phyloP scores from a whole-genome alignment of 2,113 vertebrate genomes.

The Candoia aspera region DNA sequence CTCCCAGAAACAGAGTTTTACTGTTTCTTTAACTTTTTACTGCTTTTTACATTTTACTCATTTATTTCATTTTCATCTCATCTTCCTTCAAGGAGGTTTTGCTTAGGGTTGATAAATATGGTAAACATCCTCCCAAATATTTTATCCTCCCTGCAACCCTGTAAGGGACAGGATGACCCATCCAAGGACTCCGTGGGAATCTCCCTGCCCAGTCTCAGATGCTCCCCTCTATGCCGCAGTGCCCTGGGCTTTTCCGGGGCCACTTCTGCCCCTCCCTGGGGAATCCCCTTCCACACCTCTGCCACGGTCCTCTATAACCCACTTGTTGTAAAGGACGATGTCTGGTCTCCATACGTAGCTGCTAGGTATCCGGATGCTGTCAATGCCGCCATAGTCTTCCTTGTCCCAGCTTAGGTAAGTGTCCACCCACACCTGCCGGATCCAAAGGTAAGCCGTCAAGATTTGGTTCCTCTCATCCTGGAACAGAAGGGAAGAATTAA shows the following conservation, averaged over 20 bases:
- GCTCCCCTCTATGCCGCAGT: accelerated
- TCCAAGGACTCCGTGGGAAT: neutral
- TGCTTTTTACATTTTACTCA: too few species aligned
- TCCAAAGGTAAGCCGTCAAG: slow-evolving; percentile 86
- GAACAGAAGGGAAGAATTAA: neutral
- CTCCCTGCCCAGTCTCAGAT: neutral
- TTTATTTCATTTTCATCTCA: neutral
- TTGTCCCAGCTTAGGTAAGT: slow-evolving; percentile 85
- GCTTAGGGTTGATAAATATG: neutral
- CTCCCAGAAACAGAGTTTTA: neutral
- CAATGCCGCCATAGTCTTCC: slow-evolving; percentile 84
- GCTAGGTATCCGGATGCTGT: slow-evolving; percentile 89
- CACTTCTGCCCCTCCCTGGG: neutral
- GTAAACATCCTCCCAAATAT: too few species aligned
- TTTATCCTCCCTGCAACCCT: neutral
- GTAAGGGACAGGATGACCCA: neutral
- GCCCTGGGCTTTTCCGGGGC: neutral
- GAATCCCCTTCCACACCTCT: accelerated
- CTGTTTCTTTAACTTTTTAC: too few species aligned
- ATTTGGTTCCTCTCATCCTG: slow-evolving; percentile 83
- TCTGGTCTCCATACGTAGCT: slow-evolving; percentile 91
- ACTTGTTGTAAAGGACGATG: slow-evolving; percentile 95
- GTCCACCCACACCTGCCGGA: slow-evolving; percentile 89
- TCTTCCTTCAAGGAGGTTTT: neutral
- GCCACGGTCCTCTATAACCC: slow-evolving; percentile 20